Base-by-base conservation (phyloP, 1,140 invertebrate species). In the Diabrotica undecimpunctata region DNA sequence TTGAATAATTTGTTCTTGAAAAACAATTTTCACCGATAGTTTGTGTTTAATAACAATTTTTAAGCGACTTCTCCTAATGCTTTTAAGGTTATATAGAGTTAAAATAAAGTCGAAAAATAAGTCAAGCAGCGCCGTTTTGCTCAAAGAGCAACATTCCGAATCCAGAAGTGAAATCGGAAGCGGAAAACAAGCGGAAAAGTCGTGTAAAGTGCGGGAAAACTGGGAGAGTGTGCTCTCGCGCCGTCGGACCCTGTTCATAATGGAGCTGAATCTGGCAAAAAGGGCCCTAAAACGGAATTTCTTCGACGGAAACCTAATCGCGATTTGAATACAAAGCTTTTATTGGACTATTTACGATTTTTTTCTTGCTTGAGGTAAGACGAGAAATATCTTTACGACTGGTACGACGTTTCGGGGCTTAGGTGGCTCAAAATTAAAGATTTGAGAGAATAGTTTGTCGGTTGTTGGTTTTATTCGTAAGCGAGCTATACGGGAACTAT, bases 131-230 rank as follows among this genome's bases (percentile, higher is more conserved):
- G 13, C 53, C 53, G 13, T 55, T 55, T 55, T 55, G 10, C 10
- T 10, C 13, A 46, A 46, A 46, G 41, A 10, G 41, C n/a, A 46
- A 5, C 61, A 12, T 37, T 38, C 51, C 12, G 50, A 51, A n/a
- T 61, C 25, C 59, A 35, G 10, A 41, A 59, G 63, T 10, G n/a
- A 37, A 59, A 65, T 50, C 63, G 63, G 56, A 60, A 65, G 25
- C 53, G 46, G 57, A 50, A 65, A 65, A 65, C 63, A 65, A 59
- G 36, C 63, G 63, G 63, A 66, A 66, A 66, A 56, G 54, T 66
- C 58, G 41, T 66, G 59, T 66, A 66, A 56, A 56, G 38, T 66
- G 59, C 59, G 54, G 59, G 57, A 70, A 68, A 68, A 61, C 63
- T 61, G 61, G 61, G 55, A 60, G 14, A 55, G 62, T 63, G 36